These are phyloP conservation scores for Mechanitis mazaeus DNA, from an alignment of 2,888 invertebrate species.

Conservation along the genomic window DNA sequence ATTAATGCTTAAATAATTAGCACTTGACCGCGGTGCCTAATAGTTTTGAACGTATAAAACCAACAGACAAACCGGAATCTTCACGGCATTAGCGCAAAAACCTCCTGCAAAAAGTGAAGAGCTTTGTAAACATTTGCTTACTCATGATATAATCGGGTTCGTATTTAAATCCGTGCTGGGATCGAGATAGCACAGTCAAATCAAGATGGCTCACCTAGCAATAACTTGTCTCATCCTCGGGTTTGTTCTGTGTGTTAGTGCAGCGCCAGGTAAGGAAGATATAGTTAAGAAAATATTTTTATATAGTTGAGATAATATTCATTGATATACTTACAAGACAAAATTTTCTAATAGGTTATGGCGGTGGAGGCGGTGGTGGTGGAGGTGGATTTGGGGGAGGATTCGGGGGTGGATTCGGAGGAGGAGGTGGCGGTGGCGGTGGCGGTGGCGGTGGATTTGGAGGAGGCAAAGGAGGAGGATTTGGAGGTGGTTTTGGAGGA, in stretches of 20 bases:
- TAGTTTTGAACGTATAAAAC: constrained; percentile 9
- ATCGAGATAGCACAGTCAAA: constrained; percentile 37
- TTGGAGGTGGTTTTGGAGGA: constrained; percentile 37
- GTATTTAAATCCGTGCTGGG: constrained; percentile 47
- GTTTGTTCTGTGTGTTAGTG: constrained; percentile 51
- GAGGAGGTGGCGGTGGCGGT: constrained; percentile 27
- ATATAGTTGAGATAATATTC: not conserved
- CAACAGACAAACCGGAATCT: constrained; percentile 12
- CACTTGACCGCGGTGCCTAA: no score
- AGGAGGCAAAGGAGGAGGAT: constrained; percentile 37
- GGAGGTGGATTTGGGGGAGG: constrained; percentile 27
- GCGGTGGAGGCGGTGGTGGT: constrained; percentile 28
- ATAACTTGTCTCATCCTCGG: constrained; percentile 53
- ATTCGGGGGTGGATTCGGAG: constrained; percentile 29
- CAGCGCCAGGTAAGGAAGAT: constrained; percentile 52
- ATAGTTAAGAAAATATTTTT: not conserved
- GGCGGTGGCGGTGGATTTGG: constrained; percentile 30
- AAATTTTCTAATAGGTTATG: constrained; percentile 19
- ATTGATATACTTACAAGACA: not conserved
- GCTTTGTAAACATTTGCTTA: constrained; percentile 45
- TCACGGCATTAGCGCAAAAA: constrained; percentile 29
- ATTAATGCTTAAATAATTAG: not conserved
- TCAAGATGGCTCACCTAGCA: constrained; percentile 54
- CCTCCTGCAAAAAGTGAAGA: constrained; percentile 51
- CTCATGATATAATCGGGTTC: constrained; percentile 50